These are phyloP conservation scores for Limulus polyphemus DNA, from an alignment of 2,888 invertebrate genomes.

Conservation along the genomic window DNA sequence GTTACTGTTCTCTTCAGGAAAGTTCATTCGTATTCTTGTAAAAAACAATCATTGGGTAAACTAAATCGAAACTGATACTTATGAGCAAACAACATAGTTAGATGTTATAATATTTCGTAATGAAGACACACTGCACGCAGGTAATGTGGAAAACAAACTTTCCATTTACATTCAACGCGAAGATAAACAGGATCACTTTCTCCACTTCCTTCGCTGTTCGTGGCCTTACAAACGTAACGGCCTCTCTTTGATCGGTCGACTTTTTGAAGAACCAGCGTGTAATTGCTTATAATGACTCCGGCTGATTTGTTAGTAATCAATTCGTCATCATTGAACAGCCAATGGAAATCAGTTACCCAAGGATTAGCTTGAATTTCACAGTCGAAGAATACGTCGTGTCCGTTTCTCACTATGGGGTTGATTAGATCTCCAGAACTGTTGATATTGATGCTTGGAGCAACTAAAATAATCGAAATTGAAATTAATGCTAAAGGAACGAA, in stretches of 20 bases:
- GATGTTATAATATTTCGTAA: no score
- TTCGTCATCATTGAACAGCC: constrained; percentile 41
- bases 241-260: constrained; percentile 27
- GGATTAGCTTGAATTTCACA: constrained; percentile 83
- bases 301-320: constrained; percentile 19
- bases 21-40: no score
- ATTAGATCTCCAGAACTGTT: no score
- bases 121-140: background rate
- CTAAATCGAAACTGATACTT: no score
- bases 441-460: no score
- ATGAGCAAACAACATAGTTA: no score
- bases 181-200: constrained; percentile 26
- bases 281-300: constrained; percentile 28
- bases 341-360: constrained; percentile 64
- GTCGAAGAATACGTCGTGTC: constrained; percentile 84
- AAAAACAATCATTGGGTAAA: no score
- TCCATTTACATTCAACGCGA: constrained; percentile 26
- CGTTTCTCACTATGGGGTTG: constrained; percentile 31
- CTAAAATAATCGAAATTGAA: no score
- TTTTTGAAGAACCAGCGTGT: constrained; percentile 27
- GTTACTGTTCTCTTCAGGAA: no score
- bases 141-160: no score
- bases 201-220: constrained; percentile 28
- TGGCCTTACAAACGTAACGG: constrained; percentile 27
- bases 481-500: no score